Base-by-base conservation (phyloP, 2,797 vertebrate genomes). In the Manis pentadactyla region DNA sequence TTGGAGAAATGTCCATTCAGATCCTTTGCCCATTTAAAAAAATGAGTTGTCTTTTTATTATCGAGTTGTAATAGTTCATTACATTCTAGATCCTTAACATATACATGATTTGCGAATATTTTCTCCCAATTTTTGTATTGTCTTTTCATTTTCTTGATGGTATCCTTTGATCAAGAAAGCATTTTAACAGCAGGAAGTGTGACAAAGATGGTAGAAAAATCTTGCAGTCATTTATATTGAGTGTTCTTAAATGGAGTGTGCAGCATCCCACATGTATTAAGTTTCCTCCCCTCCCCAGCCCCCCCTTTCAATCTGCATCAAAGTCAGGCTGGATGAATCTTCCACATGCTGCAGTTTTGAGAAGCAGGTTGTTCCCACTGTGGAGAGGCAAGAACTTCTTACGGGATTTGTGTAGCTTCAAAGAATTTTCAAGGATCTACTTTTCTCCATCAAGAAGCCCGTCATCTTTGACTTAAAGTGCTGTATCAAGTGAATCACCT, bases 141-240 rank as follows among this genome's bases (percentile, higher is more conserved):
- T 51, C 37, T 87, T 94, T 92, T 66, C 7, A 46, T 46, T 37
- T 2, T 79, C 34, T 84, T 57, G 71, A 68, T 93, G 71, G 49
- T 49, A 49, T 92, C 66, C 64, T 81, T 96, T 73, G 86, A 57
- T 86, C 81, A 88, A 90, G 83, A 87, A 57, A 75, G 61, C 63
- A 29, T 96, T 94, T 93, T 73, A 51, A 29, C 42, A 31, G 19
- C 0, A 61, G 88, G 55, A 95, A 88, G 57, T 13, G 4, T 46
- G 73, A 78, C 77, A 57, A 23, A 75, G 90, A 55, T 37, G 46
- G 34, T 96, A 46, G 49, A 92, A 61, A 63, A 73, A 27, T n/a
- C 94, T 95, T 94, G 31, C 29, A 39, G 15, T 84, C 64, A 53
- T 90, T 95, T 81, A 73, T 94, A 64, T 27, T 0, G 7, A 81